Evolutionary conservation across 2,888 invertebrate species (phyloP), one percentile per base, ranked within the genome.

Genomic region (Pilophorus perplexus): DNA sequence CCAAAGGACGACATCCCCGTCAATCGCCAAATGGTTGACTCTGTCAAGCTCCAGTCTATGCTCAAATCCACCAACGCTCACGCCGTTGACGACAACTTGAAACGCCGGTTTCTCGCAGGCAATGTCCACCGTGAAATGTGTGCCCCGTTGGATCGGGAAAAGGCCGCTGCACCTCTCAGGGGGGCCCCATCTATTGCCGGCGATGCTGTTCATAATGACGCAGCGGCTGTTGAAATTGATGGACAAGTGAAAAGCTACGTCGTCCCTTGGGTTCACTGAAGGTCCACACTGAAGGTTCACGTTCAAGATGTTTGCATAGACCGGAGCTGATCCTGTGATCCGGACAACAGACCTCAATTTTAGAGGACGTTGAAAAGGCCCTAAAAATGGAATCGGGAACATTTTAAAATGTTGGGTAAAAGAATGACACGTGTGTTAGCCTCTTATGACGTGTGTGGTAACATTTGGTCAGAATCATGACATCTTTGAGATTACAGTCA

Each of bases 211-310:
- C 68, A 85, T 78, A 5, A 84, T 82, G 18, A 86, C 76, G 50
- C 80, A 78, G 28, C 80, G 80, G 69, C 83, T 82, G 14, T 76
- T 73, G 70, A 85, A 79, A 23, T 84, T 79, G 6, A 83, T 80
- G 20, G 87, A 85, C 0, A 91, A 73, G 73, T 90, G 90, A 1
- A 91, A 77, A 0, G 87, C 88, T 54, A 90, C 85, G 75, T 90
- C 89, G 74, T 88, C 89, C 3, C 86, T 80, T 0, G 89, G 88
- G 73, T 84, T 84, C 0, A 84, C 80, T 74, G 82, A 84, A 0
- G 88, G 85, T 0, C 90, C 90, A 71, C 86, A 83, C 74, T 89
- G 89, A 23, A 90, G 81, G 77, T 90, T 89, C 3, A 91, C 81
- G 0, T 87, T 85, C 76, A 90, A 88, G 70, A 87, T 87, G 74